Evolutionary conservation across 2,797 vertebrate genomes (phyloP).

Genomic region (Aselliscus stoliczkanus): DNA sequence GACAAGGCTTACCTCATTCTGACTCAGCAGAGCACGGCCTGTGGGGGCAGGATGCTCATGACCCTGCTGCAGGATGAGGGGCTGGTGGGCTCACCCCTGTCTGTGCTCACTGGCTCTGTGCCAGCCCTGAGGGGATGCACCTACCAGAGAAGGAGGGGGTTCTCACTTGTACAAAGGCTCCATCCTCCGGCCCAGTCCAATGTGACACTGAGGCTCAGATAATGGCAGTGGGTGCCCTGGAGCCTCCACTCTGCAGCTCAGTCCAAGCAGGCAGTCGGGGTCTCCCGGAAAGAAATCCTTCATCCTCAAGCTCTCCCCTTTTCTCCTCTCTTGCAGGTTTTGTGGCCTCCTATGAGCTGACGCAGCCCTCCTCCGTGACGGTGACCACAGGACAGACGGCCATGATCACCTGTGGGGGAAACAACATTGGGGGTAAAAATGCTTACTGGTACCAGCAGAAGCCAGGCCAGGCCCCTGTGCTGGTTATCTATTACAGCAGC

Average conservation of each 20-base stretch:
- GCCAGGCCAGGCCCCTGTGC: background rate
- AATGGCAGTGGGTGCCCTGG: accelerated
- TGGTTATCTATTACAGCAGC: background rate
- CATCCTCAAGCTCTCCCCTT: background rate
- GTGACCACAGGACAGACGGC: background rate
- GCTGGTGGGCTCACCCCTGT: accelerated
- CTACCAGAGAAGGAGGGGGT: no score
- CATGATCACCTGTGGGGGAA: background rate
- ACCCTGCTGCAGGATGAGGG: background rate
- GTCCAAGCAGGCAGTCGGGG: background rate
- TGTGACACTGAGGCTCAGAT: background rate
- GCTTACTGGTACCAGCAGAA: background rate
- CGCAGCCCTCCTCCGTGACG: background rate
- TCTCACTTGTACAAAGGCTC: background rate
- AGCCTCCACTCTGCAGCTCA: background rate
- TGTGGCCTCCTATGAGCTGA: background rate
- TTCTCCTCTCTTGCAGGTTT: background rate
- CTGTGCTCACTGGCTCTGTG: background rate
- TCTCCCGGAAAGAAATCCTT: background rate
- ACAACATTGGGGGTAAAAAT: background rate
- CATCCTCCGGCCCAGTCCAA: accelerated
- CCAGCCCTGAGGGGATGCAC: background rate
- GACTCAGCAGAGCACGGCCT: no score
- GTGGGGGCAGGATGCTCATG: background rate
- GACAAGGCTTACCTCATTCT: background rate